Conservation (phyloP, 1,140 invertebrate species). For the Atta cephalotes region DNA sequence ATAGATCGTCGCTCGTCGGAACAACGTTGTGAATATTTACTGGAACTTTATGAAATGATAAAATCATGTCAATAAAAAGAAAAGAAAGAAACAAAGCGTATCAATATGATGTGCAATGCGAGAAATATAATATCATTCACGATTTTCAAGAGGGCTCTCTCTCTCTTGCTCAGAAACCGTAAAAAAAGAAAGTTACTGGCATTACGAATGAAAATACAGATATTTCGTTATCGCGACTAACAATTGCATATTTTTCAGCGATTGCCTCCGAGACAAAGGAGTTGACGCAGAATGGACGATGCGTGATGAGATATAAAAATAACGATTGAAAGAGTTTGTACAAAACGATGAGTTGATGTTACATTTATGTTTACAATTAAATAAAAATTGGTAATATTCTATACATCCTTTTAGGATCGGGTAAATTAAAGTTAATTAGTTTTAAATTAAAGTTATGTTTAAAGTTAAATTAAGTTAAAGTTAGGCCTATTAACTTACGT, state of each 20-base stretch:
- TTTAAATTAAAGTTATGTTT: too few species aligned
- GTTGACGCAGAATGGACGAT: neutral
- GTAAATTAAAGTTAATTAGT: too few species aligned
- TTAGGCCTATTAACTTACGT: too few species aligned
- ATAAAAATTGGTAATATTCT: too few species aligned
- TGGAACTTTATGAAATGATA: neutral
- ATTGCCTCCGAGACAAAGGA: neutral
- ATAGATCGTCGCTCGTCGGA: neutral
- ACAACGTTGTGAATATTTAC: neutral
- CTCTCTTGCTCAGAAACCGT: conserved; percentile 69
- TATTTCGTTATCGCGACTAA: neutral
- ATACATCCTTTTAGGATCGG: too few species aligned
- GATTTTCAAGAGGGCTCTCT: conserved; percentile 53
- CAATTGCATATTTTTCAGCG: conserved; percentile 3
- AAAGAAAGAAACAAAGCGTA: neutral
- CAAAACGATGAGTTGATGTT: neutral
- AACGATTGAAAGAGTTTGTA: neutral
- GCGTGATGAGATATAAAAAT: neutral
- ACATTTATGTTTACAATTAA: neutral
- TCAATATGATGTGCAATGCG: neutral
- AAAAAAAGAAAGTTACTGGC: conserved; percentile 68
- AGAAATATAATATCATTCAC: conserved; percentile 15
- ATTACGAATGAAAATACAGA: conserved; percentile 10
- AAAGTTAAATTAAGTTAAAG: too few species aligned
- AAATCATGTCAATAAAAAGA: neutral